These are phyloP conservation scores for Sphaeramia orbicularis DNA, from an alignment of 2,797 vertebrate genomes.

Conservation along the genomic window DNA sequence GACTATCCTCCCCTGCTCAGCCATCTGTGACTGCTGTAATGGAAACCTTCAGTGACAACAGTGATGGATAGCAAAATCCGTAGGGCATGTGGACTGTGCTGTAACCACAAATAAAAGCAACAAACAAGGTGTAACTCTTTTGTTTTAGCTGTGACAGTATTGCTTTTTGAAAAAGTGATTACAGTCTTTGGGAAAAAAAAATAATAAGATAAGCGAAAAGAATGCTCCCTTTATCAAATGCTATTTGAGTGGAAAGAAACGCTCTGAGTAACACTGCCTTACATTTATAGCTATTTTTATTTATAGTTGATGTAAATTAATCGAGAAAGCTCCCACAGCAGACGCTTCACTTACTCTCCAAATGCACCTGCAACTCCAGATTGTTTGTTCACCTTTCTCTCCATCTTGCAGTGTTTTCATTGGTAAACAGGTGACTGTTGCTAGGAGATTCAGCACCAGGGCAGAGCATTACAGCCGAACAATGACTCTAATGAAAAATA, in stretches of 20 bases:
- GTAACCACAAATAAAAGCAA: constrained; percentile 55
- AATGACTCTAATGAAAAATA: constrained; percentile 22
- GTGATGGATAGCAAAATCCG: constrained; percentile 65
- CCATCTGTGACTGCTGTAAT: constrained; percentile 74
- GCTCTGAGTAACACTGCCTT: not conserved
- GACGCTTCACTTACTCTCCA: constrained; percentile 14
- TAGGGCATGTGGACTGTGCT: constrained; percentile 29
- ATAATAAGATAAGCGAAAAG: constrained; percentile 1
- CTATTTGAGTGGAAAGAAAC: constrained; percentile 1
- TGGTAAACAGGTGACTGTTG: constrained; percentile 67
- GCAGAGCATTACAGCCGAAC: constrained; percentile 17
- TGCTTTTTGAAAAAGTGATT: constrained; percentile 23
- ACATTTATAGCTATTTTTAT: not conserved
- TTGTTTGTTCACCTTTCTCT: constrained; percentile 37
- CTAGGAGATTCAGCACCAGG: constrained; percentile 62
- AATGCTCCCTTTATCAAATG: constrained; percentile 5
- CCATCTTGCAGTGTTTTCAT: constrained; percentile 29
- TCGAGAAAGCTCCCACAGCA: not conserved
- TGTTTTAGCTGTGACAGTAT: constrained; percentile 14
- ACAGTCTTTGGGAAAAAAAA: constrained; percentile 8
- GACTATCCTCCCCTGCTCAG: constrained; percentile 55
- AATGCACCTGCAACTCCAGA: constrained; percentile 52
- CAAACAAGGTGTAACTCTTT: constrained; percentile 34
- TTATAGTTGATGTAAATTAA: constrained; percentile 20
- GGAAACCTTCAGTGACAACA: constrained; percentile 63